These are phyloP conservation scores for Acestrorhynchus altus DNA, from an alignment of 2,797 vertebrate species.

Conservation along the genomic window DNA sequence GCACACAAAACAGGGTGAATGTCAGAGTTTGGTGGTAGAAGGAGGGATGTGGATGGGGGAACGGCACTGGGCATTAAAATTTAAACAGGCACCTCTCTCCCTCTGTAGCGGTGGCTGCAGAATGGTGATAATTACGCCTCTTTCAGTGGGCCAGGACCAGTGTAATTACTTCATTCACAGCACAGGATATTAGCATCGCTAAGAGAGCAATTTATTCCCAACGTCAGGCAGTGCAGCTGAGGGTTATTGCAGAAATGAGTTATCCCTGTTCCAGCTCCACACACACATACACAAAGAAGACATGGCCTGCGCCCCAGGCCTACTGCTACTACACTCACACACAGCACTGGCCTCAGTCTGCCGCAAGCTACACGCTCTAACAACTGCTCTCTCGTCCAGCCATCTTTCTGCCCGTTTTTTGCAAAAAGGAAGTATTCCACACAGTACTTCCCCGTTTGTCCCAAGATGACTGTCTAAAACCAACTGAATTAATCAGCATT, in stretches of 20 bases:
- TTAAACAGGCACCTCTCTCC: slow-evolving; percentile 40
- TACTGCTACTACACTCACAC: slow-evolving; percentile 7
- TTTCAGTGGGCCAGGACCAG: slow-evolving; percentile 59
- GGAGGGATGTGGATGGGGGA: slow-evolving; percentile 6
- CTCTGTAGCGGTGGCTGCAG: slow-evolving; percentile 47
- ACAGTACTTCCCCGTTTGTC: no score
- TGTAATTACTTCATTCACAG: slow-evolving; percentile 65
- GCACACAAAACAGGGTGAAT: slow-evolving; percentile 30
- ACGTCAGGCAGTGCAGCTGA: slow-evolving; percentile 57
- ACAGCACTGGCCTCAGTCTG: slow-evolving; percentile 21
- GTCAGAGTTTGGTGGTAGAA: slow-evolving; percentile 32
- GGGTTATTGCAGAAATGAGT: slow-evolving; percentile 51
- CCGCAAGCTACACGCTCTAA: no score
- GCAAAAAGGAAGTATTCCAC: no score
- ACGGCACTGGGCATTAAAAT: slow-evolving; percentile 44
- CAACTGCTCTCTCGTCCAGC: no score
- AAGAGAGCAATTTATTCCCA: slow-evolving; percentile 68
- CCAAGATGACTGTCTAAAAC: no score
- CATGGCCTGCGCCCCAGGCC: slow-evolving; percentile 34
- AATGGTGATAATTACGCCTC: slow-evolving; percentile 66
- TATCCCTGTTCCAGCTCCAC: slow-evolving; percentile 54
- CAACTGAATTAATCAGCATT: no score
- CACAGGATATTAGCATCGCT: slow-evolving; percentile 68
- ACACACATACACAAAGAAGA: slow-evolving; percentile 40
- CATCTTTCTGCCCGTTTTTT: no score